Evolutionary conservation across 30 jellyfish, hydroid and myxozoan species (phyloP).

Genomic region (Catostylus mosaicus): DNA sequence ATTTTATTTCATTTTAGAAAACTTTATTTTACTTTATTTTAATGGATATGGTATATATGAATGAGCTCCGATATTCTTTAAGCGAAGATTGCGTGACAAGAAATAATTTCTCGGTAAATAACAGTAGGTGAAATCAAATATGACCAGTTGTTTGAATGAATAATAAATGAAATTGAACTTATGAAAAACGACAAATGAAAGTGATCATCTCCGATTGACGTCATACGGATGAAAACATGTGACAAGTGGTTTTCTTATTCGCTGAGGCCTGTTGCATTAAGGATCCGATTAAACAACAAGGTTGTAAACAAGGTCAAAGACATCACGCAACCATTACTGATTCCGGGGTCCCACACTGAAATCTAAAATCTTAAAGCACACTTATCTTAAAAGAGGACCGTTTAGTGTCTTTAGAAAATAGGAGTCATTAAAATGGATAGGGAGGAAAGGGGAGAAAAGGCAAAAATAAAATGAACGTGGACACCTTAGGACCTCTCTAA

Average conservation of each 20-base stretch:
- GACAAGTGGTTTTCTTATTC: background rate
- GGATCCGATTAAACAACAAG: background rate
- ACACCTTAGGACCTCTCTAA: too few species aligned
- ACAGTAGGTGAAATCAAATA: background rate
- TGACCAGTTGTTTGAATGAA: background rate
- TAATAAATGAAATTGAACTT: background rate
- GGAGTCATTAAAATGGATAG: too few species aligned
- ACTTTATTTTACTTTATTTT: too few species aligned
- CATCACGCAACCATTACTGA: background rate
- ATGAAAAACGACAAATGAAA: background rate
- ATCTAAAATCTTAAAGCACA: too few species aligned
- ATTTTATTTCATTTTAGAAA: too few species aligned
- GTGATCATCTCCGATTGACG: background rate
- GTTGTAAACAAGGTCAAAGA: background rate
- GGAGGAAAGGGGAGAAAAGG: too few species aligned
- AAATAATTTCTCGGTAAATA: background rate
- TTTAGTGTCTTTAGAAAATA: too few species aligned
- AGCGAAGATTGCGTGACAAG: background rate
- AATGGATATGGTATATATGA: too few species aligned
- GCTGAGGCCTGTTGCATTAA: background rate
- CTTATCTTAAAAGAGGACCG: too few species aligned
- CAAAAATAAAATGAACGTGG: too few species aligned
- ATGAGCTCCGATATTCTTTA: background rate
- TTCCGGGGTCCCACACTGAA: too few species aligned
- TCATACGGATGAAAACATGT: background rate